phyloP scores from a whole-genome alignment of 2,113 vertebrate genomes.

The Xenotilapia leptura region DNA sequence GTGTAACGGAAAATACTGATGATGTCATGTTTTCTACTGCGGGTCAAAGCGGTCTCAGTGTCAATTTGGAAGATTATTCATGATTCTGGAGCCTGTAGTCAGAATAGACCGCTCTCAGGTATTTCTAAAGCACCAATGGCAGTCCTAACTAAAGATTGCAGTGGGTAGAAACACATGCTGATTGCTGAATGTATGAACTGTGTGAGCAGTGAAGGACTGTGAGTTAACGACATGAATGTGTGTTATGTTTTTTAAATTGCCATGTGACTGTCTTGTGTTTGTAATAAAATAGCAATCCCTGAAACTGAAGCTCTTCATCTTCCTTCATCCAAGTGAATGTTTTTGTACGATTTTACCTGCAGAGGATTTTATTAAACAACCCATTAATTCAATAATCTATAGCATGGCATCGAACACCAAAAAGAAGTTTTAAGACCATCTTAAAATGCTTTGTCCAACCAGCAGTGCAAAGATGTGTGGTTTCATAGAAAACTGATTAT shows the following conservation, averaged over 20 bases:
- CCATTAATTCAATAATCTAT: background rate
- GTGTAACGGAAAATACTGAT: background rate
- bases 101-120: constrained; percentile 17
- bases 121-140: background rate
- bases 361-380: background rate
- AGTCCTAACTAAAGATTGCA: background rate
- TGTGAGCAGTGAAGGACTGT: background rate
- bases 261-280: constrained; percentile 1
- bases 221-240: constrained; percentile 42
- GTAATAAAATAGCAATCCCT: constrained; percentile 33
- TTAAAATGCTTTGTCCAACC: background rate
- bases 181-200: background rate
- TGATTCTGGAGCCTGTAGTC: background rate
- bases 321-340: background rate
- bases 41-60: background rate
- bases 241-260: constrained; percentile 10
- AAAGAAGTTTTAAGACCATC: background rate
- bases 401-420: background rate
- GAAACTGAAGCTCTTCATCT: background rate
- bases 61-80: background rate
- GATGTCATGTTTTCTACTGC: background rate
- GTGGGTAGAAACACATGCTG: background rate
- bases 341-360: background rate
- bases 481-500: background rate
- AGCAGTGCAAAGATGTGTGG: background rate